Percentiles rank a stretch among this genome's conserved stretches.
These are phyloP conservation scores for Dinothrombium tinctorium DNA, from an alignment of 1,140 invertebrate genomes.

Conservation along the genomic window DNA sequence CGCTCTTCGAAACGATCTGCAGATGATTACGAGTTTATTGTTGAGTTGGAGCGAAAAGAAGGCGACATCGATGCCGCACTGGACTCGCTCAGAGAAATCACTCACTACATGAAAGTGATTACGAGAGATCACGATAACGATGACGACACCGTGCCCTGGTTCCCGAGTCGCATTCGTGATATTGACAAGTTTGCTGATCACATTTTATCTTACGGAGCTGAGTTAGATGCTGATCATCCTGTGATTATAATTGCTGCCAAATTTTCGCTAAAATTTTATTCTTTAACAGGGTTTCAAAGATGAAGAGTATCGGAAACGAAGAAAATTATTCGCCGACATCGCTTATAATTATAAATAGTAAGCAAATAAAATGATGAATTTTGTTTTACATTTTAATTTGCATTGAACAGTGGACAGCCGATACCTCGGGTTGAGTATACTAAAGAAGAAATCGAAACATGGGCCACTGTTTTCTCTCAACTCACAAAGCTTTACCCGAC, in stretches of 20 bases:
- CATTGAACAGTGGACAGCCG: constrained; percentile 71
- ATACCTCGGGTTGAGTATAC: constrained; percentile 88
- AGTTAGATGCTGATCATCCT: constrained; percentile 91
- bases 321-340: constrained; percentile 77
- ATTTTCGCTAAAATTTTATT: background rate
- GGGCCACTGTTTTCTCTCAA: constrained; percentile 26
- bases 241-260: constrained; percentile 29
- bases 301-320: constrained; percentile 66
- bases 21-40: constrained; percentile 78
- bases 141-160: constrained; percentile 42
- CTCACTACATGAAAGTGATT: constrained; percentile 59
- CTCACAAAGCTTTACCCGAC: constrained; percentile 68
- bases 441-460: constrained; percentile 34
- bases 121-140: constrained; percentile 38
- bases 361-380: constrained; percentile 14
- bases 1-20: constrained; percentile 47
- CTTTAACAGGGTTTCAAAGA: constrained; percentile 36
- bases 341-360: constrained; percentile 88
- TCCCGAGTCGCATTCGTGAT: constrained; percentile 81
- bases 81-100: constrained; percentile 36
- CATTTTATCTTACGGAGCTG: constrained; percentile 91
- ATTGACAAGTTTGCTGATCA: constrained; percentile 51
- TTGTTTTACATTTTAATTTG: background rate
- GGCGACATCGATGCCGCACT: constrained; percentile 27
- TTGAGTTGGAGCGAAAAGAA: constrained; percentile 71